Evolutionary conservation across 2,888 invertebrate genomes (phyloP).

Genomic region (Trisateles emortualis): DNA sequence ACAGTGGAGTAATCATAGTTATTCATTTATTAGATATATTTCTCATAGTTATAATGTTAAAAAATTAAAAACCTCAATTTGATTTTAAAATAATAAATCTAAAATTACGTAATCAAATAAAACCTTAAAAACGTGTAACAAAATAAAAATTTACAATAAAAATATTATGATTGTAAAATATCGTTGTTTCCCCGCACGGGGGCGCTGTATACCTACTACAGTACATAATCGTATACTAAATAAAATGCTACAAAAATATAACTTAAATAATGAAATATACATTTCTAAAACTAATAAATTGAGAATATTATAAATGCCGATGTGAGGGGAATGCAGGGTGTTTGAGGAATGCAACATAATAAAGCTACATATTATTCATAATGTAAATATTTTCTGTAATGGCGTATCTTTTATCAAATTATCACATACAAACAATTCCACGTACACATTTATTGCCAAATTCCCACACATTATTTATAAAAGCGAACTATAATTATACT

Average conservation of each 20-base stretch:
- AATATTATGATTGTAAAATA: conserved; percentile 71
- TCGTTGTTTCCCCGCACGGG: conserved; percentile 83
- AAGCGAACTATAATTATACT: conserved; percentile 42
- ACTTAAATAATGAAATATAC: conserved; percentile 72
- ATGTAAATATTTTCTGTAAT: conserved; percentile 41
- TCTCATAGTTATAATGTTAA: conserved; percentile 42
- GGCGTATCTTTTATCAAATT: conserved; percentile 47
- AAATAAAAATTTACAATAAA: conserved; percentile 82
- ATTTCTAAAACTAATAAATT: conserved; percentile 56
- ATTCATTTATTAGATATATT: conserved; percentile 49
- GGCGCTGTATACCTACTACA: too few relatives aligned
- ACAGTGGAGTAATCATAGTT: conserved; percentile 51
- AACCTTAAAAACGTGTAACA: conserved; percentile 74
- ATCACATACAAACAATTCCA: conserved; percentile 71
- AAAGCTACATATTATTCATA: conserved; percentile 34
- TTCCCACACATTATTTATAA: conserved; percentile 62
- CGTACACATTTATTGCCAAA: conserved; percentile 65
- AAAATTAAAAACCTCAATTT: conserved; percentile 45
- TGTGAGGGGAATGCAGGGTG: conserved; percentile 60
- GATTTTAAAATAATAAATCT: conserved; percentile 51
- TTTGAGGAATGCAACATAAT: conserved; percentile 57
- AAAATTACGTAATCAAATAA: conserved; percentile 53
- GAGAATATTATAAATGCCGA: conserved; percentile 62
- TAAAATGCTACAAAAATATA: conserved; percentile 71
- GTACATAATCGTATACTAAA: conserved; percentile 68